phyloP scores from a whole-genome alignment of 2,113 vertebrate species.

The Catharus bicknelli region DNA sequence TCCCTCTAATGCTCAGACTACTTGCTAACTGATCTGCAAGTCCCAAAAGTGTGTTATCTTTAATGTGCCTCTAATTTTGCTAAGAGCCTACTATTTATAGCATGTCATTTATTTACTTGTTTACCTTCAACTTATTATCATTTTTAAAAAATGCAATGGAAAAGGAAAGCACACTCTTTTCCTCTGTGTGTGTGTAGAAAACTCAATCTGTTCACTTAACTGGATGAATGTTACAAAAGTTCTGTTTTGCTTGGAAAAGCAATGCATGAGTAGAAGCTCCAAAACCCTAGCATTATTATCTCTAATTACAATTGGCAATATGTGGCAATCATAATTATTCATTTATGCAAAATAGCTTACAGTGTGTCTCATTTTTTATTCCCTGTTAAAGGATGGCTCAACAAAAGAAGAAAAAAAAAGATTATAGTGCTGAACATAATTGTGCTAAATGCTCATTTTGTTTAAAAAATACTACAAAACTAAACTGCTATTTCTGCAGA shows the following conservation, averaged over 20 bases:
- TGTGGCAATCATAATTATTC: constrained; percentile 69
- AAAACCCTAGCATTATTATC: constrained; percentile 59
- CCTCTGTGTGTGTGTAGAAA: not conserved
- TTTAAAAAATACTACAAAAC: constrained; percentile 57
- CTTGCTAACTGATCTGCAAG: constrained; percentile 66
- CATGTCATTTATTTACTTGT: constrained; percentile 54
- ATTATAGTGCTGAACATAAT: constrained; percentile 52
- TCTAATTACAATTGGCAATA: constrained; percentile 73
- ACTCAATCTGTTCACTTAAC: not conserved
- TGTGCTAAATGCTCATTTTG: constrained; percentile 55
- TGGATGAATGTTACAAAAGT: constrained; percentile 31
- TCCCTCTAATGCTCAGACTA: constrained; percentile 29
- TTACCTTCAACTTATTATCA: constrained; percentile 63
- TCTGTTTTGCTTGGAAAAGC: constrained; percentile 51
- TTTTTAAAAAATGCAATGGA: not conserved
- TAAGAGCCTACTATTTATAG: constrained; percentile 70
- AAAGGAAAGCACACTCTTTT: not conserved
- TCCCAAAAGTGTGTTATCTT: constrained; percentile 69
- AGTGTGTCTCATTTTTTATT: constrained; percentile 70
- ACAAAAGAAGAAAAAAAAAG: constrained; percentile 48
- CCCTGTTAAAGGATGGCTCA: constrained; percentile 60
- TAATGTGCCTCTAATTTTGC: constrained; percentile 70
- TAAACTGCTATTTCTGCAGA: constrained; percentile 50
- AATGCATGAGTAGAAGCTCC: constrained; percentile 54
- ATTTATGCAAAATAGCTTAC: constrained; percentile 69